These are phyloP conservation scores for Hypomesus transpacificus DNA, from an alignment of 2,113 vertebrate species.

Conservation along the genomic window DNA sequence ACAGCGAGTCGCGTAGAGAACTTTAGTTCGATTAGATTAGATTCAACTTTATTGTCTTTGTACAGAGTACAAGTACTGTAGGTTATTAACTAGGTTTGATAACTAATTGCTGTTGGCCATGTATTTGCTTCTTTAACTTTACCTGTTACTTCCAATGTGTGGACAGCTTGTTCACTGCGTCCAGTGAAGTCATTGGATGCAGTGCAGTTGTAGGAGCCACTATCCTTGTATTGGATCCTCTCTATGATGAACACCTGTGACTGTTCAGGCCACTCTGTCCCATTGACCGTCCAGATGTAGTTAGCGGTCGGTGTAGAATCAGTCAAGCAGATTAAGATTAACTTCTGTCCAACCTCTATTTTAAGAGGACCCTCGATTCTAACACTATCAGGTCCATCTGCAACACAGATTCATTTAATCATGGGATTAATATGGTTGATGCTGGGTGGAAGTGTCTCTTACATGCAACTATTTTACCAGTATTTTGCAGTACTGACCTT, in stretches of 20 bases:
- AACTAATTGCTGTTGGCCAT: slow-evolving; percentile 22
- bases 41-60: too few relatives aligned
- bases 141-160: slow-evolving; percentile 25
- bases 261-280: background rate
- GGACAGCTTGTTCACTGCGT: background rate
- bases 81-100: too few relatives aligned
- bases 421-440: background rate
- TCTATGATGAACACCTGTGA: slow-evolving; percentile 17
- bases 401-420: slow-evolving; percentile 23
- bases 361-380: slow-evolving; percentile 26
- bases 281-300: slow-evolving; percentile 54
- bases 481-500: too few relatives aligned
- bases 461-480: too few relatives aligned
- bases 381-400: slow-evolving; percentile 61
- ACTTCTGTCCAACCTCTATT: background rate
- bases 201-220: slow-evolving; percentile 47
- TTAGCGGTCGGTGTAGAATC: slow-evolving; percentile 40
- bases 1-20: too few relatives aligned
- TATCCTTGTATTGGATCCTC: background rate
- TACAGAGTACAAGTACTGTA: too few relatives aligned
- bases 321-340: slow-evolving; percentile 47
- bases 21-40: too few relatives aligned
- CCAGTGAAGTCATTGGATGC: slow-evolving; percentile 24
- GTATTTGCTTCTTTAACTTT: background rate
- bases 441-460: too few relatives aligned